Base-by-base conservation (phyloP, 2,888 invertebrate genomes). In the Protophormia terraenovae region DNA sequence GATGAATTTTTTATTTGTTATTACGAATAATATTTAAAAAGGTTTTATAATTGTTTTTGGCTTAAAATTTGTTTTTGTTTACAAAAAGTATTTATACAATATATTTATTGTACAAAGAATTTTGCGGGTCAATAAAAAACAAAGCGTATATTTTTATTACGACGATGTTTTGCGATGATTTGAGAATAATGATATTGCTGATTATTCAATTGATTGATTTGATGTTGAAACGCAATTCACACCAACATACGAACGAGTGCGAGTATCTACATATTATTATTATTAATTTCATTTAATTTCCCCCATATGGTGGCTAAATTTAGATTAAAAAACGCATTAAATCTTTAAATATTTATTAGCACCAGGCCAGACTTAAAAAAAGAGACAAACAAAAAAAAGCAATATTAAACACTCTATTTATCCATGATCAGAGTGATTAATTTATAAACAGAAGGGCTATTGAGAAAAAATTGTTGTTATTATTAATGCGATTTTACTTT, bases 121-220 rank as follows among this genome's bases (percentile, higher is more conserved):
- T 72, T 27, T 72, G 58, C 50, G 29, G 19, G 16, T 72, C 27
- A 19, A 27, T 53, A 50, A 69, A 71, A 41, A 55, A 16, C 24
- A 38, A 55, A 27, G 16, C 24, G n/a, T 12, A 53, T n/a, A 53
- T 22, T 12, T 69, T 35, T 35, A 14, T 22, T 14, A 10, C 35
- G 16, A 53, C 22, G n/a, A 41, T 22, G n/a, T 12, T 29, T 32
- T 32, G 19, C 38, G 16, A 24, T 72, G 41, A 72, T 24, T 58
- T 71, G 38, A 6, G 19, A 12, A 3, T 58, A 8, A 19, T 29
- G 14, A 41, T 41, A 29, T 58, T 24, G 5, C 8, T 2, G 53
- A 71, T 12, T 12, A 58, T n/a, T n/a, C 12, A 19, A 55, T 3
- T 24, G 41, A 64, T 53, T 64, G 38, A 66, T 66, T 66, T 38